Evolutionary conservation across 2,797 vertebrate genomes (phyloP).

Genomic region (Lindbergichthys nudifrons): DNA sequence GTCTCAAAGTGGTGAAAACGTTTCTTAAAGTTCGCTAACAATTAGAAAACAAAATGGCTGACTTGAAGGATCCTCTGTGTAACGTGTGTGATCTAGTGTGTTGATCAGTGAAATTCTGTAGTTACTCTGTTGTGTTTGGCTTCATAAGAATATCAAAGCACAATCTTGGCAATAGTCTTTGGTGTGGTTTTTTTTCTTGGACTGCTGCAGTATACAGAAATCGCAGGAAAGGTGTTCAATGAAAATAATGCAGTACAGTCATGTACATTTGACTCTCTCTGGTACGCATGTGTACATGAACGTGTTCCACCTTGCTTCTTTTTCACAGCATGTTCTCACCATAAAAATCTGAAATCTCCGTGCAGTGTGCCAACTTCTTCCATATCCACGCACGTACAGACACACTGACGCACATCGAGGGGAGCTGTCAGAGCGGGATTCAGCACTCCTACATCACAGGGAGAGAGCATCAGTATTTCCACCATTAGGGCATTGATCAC

Average conservation of each 20-base stretch:
- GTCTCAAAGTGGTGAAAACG: slow-evolving; percentile 57
- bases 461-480: slow-evolving; percentile 67
- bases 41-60: slow-evolving; percentile 37
- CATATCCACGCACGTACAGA: slow-evolving; percentile 36
- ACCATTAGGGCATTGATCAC: slow-evolving; percentile 71
- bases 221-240: slow-evolving; percentile 75
- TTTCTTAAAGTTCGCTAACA: slow-evolving; percentile 44
- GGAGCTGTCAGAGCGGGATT: slow-evolving; percentile 58
- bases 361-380: slow-evolving; percentile 60
- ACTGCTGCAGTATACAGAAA: slow-evolving; percentile 56
- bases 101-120: slow-evolving; percentile 73
- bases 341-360: slow-evolving; percentile 63
- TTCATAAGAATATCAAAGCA: slow-evolving; percentile 74
- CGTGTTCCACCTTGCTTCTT: slow-evolving; percentile 52
- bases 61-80: slow-evolving; percentile 58
- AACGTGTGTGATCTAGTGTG: slow-evolving; percentile 73
- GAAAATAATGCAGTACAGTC: slow-evolving; percentile 71
- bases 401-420: slow-evolving; percentile 28
- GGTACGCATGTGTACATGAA: slow-evolving; percentile 50
- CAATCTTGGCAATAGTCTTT: slow-evolving; percentile 63
- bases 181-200: slow-evolving; percentile 41
- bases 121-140: slow-evolving; percentile 75
- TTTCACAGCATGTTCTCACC: slow-evolving; percentile 63
- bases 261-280: slow-evolving; percentile 60
- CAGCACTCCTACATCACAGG: slow-evolving; percentile 60